These are phyloP conservation scores for Drosophila paramelanica DNA, from an alignment of 2,888 invertebrate species.

Conservation along the genomic window DNA sequence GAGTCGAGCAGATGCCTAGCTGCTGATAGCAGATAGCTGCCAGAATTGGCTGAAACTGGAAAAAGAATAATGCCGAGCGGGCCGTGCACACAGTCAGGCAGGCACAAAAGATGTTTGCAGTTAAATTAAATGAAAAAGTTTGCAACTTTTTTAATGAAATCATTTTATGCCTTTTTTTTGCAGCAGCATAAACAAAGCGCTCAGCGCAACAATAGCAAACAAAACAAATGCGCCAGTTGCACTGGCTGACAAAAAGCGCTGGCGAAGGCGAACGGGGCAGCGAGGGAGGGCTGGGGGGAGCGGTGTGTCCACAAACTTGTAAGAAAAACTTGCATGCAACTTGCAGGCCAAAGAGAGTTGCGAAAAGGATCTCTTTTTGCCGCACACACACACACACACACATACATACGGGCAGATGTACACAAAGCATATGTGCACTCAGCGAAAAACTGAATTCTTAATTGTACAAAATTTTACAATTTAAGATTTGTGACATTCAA, in stretches of 20 bases:
- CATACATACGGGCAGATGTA: slow-evolving; percentile 14
- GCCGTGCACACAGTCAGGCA: slow-evolving; percentile 12
- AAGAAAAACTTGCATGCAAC: slow-evolving; percentile 63
- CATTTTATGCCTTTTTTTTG: slow-evolving; percentile 71
- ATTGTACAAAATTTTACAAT: too few relatives aligned
- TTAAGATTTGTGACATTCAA: too few relatives aligned
- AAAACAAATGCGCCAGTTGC: slow-evolving; percentile 67
- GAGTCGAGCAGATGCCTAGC: slow-evolving; percentile 9
- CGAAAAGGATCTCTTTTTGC: slow-evolving; percentile 34
- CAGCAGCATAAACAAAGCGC: slow-evolving; percentile 73
- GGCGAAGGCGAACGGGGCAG: neutral
- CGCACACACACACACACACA: neutral
- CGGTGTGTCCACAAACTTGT: slow-evolving; percentile 39
- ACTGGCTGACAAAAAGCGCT: slow-evolving; percentile 18
- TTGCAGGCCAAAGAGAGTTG: slow-evolving; percentile 53
- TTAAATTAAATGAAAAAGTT: slow-evolving; percentile 81
- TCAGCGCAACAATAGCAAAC: slow-evolving; percentile 54
- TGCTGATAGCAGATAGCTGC: slow-evolving; percentile 49
- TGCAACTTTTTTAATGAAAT: slow-evolving; percentile 80
- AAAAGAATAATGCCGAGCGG: slow-evolving; percentile 28
- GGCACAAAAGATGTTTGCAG: slow-evolving; percentile 79
- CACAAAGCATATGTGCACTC: slow-evolving; percentile 40
- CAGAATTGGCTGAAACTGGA: slow-evolving; percentile 10
- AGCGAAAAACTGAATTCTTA: neutral
- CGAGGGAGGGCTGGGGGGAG: neutral